Evolutionary conservation across 2,797 vertebrate species (phyloP).

Genomic region (Adrianichthys oophorus): DNA sequence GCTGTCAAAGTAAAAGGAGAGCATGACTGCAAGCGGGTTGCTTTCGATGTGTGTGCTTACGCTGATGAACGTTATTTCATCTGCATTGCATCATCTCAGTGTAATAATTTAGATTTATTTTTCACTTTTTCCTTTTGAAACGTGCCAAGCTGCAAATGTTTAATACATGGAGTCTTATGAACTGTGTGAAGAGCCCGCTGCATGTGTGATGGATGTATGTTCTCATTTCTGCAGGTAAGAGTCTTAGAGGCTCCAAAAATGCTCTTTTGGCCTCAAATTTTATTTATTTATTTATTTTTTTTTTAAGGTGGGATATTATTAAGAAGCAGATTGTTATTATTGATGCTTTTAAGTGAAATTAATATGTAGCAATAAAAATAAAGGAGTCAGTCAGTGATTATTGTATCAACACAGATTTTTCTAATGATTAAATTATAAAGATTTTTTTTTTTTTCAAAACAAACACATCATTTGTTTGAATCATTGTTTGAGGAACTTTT

Average conservation of each 20-base stretch:
- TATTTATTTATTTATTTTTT: conserved; percentile 10
- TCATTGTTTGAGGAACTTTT: too few relatives aligned
- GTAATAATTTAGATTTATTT: conserved; percentile 65
- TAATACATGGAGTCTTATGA: conserved; percentile 53
- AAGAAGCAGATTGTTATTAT: neutral
- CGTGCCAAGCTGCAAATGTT: conserved; percentile 63
- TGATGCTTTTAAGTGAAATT: neutral
- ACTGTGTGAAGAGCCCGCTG: conserved; percentile 35
- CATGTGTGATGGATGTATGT: conserved; percentile 18
- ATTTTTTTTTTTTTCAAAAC: too few relatives aligned
- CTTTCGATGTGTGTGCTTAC: conserved; percentile 35
- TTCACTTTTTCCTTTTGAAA: conserved; percentile 71
- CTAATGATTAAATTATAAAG: too few relatives aligned
- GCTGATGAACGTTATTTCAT: conserved; percentile 74
- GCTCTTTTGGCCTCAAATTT: conserved; percentile 6
- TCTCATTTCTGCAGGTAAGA: conserved; percentile 8
- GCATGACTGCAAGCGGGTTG: conserved; percentile 60
- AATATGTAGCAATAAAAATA: neutral
- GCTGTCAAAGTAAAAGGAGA: conserved; percentile 61
- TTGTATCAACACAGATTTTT: too few relatives aligned
- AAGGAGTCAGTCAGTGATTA: too few relatives aligned
- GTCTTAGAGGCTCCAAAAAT: conserved; percentile 15
- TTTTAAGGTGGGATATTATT: too few relatives aligned
- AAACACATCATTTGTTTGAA: too few relatives aligned
- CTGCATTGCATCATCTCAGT: conserved; percentile 75